These are phyloP conservation scores for Myotis planiceps DNA, from an alignment of 2,797 vertebrate species.

Conservation along the genomic window DNA sequence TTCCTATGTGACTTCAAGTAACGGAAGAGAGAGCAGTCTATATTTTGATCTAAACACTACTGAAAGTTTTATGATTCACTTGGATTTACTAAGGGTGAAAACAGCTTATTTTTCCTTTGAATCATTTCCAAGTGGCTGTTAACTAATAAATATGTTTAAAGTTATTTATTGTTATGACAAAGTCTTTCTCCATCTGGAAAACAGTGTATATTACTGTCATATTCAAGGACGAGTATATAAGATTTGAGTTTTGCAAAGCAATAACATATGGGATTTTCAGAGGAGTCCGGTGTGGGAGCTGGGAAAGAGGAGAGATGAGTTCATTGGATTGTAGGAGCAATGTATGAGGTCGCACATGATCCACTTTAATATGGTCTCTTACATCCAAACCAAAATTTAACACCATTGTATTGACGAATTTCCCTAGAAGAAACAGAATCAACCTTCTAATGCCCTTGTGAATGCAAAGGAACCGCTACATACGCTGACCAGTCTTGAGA, in stretches of 20 bases:
- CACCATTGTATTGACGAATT: neutral
- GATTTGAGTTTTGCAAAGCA: constrained; percentile 69
- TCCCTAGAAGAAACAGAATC: neutral
- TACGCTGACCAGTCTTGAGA: neutral
- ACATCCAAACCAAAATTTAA: neutral
- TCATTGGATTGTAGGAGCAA: neutral
- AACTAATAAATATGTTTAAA: constrained; percentile 51
- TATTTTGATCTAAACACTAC: constrained; percentile 71
- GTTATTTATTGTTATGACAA: constrained; percentile 68
- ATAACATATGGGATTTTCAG: constrained; percentile 56
- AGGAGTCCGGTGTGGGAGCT: neutral
- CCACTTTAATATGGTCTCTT: neutral
- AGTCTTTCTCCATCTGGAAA: constrained; percentile 73
- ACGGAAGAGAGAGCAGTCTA: constrained; percentile 40
- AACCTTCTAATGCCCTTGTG: neutral
- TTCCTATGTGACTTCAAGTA: constrained; percentile 71
- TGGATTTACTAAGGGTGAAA: constrained; percentile 78
- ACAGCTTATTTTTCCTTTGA: constrained; percentile 65
- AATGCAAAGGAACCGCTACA: neutral
- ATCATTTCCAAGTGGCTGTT: constrained; percentile 78
- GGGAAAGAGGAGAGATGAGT: neutral
- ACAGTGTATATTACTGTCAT: constrained; percentile 70
- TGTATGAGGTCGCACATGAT: neutral
- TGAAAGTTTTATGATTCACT: constrained; percentile 77
- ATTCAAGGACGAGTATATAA: constrained; percentile 73